phyloP scores from a whole-genome alignment of 2,888 invertebrate genomes.

The Amphimallon solstitiale region DNA sequence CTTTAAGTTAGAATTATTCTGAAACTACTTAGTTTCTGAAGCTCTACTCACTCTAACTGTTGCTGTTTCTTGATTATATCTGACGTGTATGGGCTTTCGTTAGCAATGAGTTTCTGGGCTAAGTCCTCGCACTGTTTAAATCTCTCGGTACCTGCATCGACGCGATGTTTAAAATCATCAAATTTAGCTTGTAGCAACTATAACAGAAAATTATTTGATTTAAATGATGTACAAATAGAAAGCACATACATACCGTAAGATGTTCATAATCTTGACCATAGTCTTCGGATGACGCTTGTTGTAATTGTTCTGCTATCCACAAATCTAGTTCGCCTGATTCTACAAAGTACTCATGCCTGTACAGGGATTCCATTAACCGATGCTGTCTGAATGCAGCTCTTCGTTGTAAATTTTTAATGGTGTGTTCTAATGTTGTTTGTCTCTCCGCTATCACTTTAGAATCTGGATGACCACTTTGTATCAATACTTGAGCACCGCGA shows the following conservation, averaged over 20 bases:
- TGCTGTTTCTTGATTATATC: conserved; percentile 89
- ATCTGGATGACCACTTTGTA: conserved; percentile 83
- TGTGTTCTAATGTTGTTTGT: conserved; percentile 79
- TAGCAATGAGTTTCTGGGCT: conserved; percentile 87
- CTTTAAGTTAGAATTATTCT: neutral
- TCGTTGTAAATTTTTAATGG: conserved; percentile 83
- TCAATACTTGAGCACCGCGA: conserved; percentile 83
- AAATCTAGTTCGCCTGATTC: conserved; percentile 90
- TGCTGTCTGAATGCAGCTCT: conserved; percentile 82
- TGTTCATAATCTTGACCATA: conserved; percentile 96
- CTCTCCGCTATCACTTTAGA: conserved; percentile 81
- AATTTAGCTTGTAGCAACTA: conserved; percentile 88
- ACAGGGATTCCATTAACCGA: conserved; percentile 90
- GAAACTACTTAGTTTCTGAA: neutral
- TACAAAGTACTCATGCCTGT: conserved; percentile 87
- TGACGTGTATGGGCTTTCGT: conserved; percentile 84
- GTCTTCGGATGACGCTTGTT: conserved; percentile 90
- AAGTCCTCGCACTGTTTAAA: conserved; percentile 91
- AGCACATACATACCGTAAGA: conserved; percentile 70
- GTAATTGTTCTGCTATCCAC: conserved; percentile 92
- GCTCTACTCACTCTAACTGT: conserved; percentile 77
- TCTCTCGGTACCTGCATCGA: conserved; percentile 89
- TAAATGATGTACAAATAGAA: neutral
- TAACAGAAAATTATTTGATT: conserved; percentile 26
- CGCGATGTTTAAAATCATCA: conserved; percentile 90